Base-by-base conservation (phyloP, 2,113 vertebrate species). In the Etheostoma cragini region DNA sequence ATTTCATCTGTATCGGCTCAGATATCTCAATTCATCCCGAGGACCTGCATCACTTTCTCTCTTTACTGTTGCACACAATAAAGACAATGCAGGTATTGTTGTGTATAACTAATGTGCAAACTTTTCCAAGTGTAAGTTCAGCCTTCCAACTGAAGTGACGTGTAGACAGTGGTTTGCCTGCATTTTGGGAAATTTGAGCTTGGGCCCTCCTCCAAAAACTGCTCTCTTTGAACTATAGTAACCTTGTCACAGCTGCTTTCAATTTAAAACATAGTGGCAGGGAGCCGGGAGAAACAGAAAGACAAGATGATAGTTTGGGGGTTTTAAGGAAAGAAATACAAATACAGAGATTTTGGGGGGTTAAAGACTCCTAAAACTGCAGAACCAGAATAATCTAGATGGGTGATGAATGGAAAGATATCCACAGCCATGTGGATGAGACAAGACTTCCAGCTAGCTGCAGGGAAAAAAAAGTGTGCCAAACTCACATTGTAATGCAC, bases 191-290 rank as follows among this genome's bases (percentile, higher is more conserved):
- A 82, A 80, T 71, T 26, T 26, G 71, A 86, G 73, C 60, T 26
- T 72, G 78, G 87, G 90, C 68, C 82, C 73, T 71, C 80, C 77
- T 78, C 66, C 87, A 82, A 85, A 85, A 75, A 77, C 75, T 33
- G 72, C 66, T 79, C 70, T 80, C 76, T 77, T 58, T 87, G 89
- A 92, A 94, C 93, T 85, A 61, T 78, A 93, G 92, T 95, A 94
- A 95, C 94, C 94, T 82, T n/a, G 76, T 84, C 87, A 87, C 88
- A 94, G 92, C 95, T 95, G 95, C 89, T 94, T 94, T 90, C 92
- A 94, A 94, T 95, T 42, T 95, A 95, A 90, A 93, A 91, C 72
- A 88, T 77, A 76, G 87, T 84, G 82, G 84, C 86, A 76, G 80
- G 45, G 62, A 87, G 86, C 86, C 76, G 64, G 47, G 62, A 82